These are phyloP conservation scores for Apistogramma diplotaenia DNA, from an alignment of 2,113 vertebrate species.

Conservation along the genomic window DNA sequence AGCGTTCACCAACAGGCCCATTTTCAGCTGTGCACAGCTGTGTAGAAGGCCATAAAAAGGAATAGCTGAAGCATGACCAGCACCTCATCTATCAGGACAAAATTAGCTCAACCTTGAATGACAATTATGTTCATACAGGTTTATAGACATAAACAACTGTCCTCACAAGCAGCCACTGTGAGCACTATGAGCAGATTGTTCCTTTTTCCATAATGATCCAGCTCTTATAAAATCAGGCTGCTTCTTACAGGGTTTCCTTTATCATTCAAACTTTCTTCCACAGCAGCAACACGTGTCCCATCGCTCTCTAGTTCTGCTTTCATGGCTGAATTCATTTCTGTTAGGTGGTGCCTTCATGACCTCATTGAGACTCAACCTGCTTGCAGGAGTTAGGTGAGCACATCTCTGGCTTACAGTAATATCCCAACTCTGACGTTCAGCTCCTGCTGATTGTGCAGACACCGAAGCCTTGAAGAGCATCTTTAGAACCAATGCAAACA, in stretches of 20 bases:
- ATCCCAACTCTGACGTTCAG: neutral
- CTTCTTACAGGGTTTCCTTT: constrained; percentile 10
- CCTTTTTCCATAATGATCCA: neutral
- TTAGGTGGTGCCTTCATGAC: constrained; percentile 50
- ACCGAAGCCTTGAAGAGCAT: neutral
- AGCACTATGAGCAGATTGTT: neutral
- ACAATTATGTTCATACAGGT: neutral
- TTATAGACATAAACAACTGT: neutral
- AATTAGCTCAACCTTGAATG: constrained; percentile 39
- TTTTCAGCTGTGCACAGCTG: constrained; percentile 23
- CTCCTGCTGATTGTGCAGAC: constrained; percentile 10
- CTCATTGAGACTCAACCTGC: constrained; percentile 32
- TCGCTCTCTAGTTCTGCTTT: neutral
- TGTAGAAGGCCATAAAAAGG: constrained; percentile 2
- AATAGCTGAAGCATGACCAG: constrained; percentile 28
- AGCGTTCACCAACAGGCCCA: constrained; percentile 3
- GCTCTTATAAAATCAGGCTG: neutral
- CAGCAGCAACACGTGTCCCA: neutral
- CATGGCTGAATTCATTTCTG: constrained; percentile 36
- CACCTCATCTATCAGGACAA: constrained; percentile 8
- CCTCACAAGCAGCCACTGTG: constrained; percentile 8
- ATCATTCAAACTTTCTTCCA: neutral
- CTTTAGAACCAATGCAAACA: neutral
- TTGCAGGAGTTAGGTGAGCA: constrained; percentile 24
- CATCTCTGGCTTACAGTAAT: constrained; percentile 10